Evolutionary conservation across 2,888 invertebrate genomes (phyloP).

Genomic region (Trichopoda pennipes): DNA sequence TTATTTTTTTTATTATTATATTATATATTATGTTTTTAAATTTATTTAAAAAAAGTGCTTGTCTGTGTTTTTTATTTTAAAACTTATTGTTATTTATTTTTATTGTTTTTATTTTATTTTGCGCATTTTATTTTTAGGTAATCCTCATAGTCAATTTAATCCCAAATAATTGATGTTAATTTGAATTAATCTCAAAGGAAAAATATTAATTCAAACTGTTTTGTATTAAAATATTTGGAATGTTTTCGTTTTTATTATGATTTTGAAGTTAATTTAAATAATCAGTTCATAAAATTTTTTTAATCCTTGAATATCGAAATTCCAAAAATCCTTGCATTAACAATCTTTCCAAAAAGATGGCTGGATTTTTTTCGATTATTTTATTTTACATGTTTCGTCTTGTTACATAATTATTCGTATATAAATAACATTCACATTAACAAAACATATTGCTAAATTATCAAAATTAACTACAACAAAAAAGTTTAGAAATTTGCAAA

Average conservation of each 20-base stretch:
- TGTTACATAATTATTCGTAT: conserved; percentile 47
- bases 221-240: conserved; percentile 67
- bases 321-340: conserved; percentile 32
- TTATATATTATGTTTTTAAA: too few species aligned
- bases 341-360: conserved; percentile 3
- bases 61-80: conserved; percentile 25
- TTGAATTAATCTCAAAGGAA: conserved; percentile 34
- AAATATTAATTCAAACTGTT: conserved; percentile 25
- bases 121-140: conserved; percentile 76
- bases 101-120: conserved; percentile 35
- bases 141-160: conserved; percentile 81
- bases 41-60: conserved; percentile 51
- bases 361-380: conserved; percentile 6
- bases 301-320: conserved; percentile 38
- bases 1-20: too few species aligned
- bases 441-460: conserved; percentile 46
- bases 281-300: conserved; percentile 22
- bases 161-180: conserved; percentile 77
- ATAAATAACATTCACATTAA: conserved; percentile 42
- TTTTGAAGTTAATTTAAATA: conserved; percentile 65
- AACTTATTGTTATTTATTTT: conserved; percentile 15
- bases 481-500: conserved; percentile 23
- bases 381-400: conserved; percentile 45
- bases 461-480: conserved; percentile 31
- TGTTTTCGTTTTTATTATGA: conserved; percentile 69